phyloP scores from a whole-genome alignment of 2,113 vertebrate genomes.

The Urocynchramus pylzowi region DNA sequence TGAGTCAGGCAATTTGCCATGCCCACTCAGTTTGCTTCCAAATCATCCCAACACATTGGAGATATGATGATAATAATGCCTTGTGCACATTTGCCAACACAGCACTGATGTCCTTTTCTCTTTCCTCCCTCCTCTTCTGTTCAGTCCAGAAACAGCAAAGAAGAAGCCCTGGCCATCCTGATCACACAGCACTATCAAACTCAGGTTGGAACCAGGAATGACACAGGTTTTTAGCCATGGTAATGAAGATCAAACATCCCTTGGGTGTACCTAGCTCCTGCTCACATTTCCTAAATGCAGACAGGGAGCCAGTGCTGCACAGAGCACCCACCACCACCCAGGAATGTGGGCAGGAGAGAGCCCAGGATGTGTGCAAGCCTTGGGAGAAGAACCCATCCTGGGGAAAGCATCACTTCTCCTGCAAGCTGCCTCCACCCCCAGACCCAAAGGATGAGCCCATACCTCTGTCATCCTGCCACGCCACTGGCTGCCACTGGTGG shows the following conservation, averaged over 20 bases:
- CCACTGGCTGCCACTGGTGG: neutral
- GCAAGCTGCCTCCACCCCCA: neutral
- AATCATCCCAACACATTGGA: neutral
- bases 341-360: neutral
- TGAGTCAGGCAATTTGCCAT: neutral
- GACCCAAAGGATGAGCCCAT: neutral
- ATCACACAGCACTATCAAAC: neutral
- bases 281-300: neutral
- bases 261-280: neutral
- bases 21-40: neutral
- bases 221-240: neutral
- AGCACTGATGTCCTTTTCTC: neutral
- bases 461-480: slow-evolving; percentile 60
- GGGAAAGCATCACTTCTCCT: neutral
- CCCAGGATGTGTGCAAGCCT: neutral
- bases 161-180: neutral
- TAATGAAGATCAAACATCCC: neutral
- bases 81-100: neutral
- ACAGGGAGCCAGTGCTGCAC: neutral
- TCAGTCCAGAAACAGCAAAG: neutral
- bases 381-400: neutral
- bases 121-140: neutral
- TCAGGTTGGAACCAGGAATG: neutral
- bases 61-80: neutral
- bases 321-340: neutral